These are phyloP conservation scores for Thunnus maccoyii DNA, from an alignment of 2,113 vertebrate genomes.

Conservation along the genomic window DNA sequence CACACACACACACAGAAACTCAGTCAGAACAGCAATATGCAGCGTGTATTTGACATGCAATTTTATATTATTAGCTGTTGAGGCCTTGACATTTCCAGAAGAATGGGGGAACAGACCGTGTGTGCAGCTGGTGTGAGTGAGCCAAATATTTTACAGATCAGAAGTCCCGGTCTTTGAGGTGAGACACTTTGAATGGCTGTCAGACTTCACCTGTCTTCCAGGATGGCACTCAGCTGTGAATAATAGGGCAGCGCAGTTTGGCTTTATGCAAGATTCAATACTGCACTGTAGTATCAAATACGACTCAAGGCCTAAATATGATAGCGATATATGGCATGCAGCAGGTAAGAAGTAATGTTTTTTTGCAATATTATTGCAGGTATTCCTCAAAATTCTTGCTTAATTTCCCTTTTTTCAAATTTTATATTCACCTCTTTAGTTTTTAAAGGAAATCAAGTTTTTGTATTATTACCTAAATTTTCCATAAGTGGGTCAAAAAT, in stretches of 20 bases:
- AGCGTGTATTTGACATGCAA: not conserved
- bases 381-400: too few relatives aligned
- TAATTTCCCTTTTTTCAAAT: too few relatives aligned
- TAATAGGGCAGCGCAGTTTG: not conserved
- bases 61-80: conserved; percentile 32
- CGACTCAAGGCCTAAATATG: not conserved
- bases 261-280: conserved; percentile 15
- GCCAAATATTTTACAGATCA: not conserved
- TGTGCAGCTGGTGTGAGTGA: conserved; percentile 4
- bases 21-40: not conserved
- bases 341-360: too few relatives aligned
- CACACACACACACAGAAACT: conserved; percentile 1
- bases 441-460: too few relatives aligned
- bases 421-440: too few relatives aligned
- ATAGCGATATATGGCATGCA: too few relatives aligned
- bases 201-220: conserved; percentile 24
- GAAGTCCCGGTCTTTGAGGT: conserved; percentile 18
- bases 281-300: not conserved
- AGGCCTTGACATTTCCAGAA: conserved; percentile 40
- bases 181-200: conserved; percentile 31
- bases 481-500: too few relatives aligned
- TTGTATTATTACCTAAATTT: too few relatives aligned
- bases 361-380: too few relatives aligned
- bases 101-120: not conserved
- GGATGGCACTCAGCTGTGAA: conserved; percentile 25